Evolutionary conservation across 2,888 invertebrate genomes (phyloP).

Genomic region (Pseudeuparius sepicola): DNA sequence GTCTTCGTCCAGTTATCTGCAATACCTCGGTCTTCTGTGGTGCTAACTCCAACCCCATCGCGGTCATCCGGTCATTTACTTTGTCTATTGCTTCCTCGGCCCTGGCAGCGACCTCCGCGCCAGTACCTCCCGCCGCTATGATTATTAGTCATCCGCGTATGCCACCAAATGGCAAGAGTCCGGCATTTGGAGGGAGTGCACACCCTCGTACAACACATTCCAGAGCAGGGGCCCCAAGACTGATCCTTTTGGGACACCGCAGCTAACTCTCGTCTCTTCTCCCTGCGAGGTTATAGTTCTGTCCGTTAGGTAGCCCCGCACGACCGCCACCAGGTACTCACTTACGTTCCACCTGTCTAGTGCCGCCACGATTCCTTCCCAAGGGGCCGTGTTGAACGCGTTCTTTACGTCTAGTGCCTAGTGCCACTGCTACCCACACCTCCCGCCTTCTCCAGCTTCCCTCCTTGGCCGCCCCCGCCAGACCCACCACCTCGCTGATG

Average conservation of each 20-base stretch:
- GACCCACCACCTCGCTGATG: slow-evolving; percentile 1
- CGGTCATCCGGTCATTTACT: slow-evolving; percentile 6
- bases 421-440: slow-evolving; percentile 5
- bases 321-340: not conserved
- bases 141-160: slow-evolving; percentile 18
- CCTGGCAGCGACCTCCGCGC: not conserved
- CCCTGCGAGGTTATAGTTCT: slow-evolving; percentile 6
- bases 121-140: slow-evolving; percentile 7
- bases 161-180: slow-evolving; percentile 6
- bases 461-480: not conserved
- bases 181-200: slow-evolving; percentile 3
- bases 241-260: slow-evolving; percentile 19
- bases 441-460: too few species aligned
- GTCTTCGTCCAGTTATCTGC: not conserved
- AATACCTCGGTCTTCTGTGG: slow-evolving; percentile 10
- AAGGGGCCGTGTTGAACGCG: slow-evolving; percentile 12
- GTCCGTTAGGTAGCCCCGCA: slow-evolving; percentile 4
- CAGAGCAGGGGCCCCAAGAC: slow-evolving; percentile 17
- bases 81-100: not conserved
- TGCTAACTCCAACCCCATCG: slow-evolving; percentile 4
- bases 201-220: slow-evolving; percentile 18
- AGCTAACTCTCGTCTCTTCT: not conserved
- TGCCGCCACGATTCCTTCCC: slow-evolving; percentile 2
- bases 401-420: slow-evolving; percentile 12
- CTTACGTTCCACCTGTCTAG: not conserved